phyloP scores from a whole-genome alignment of 2,797 vertebrate genomes.

The Hydrophis major region DNA sequence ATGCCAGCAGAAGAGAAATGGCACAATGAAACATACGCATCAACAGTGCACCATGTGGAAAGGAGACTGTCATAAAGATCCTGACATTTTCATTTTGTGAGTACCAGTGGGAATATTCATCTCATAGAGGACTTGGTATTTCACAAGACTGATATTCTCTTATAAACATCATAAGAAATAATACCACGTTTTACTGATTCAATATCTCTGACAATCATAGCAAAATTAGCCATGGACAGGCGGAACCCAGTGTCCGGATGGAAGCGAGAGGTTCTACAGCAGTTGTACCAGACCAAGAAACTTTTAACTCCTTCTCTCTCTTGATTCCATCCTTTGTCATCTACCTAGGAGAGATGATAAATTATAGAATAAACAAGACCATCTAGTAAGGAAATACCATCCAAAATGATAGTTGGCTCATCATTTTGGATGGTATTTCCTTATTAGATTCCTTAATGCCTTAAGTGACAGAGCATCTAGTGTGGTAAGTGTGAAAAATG shows the following conservation, averaged over 20 bases:
- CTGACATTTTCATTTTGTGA: not conserved
- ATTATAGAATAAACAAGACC: not conserved
- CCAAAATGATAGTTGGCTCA: no score
- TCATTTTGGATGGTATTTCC: no score
- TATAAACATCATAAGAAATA: not conserved
- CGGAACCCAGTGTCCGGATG: not conserved
- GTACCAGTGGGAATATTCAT: not conserved
- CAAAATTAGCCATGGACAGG: not conserved
- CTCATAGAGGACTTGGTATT: not conserved
- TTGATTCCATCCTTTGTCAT: not conserved
- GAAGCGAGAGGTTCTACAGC: not conserved
- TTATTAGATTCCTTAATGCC: no score
- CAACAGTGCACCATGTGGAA: not conserved
- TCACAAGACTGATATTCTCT: not conserved
- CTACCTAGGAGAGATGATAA: not conserved
- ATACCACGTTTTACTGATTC: not conserved
- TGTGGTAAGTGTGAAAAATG: no score
- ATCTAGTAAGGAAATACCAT: no score
- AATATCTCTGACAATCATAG: not conserved
- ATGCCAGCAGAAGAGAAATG: not conserved
- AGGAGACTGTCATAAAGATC: not conserved
- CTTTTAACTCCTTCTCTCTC: not conserved
- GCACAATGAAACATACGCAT: not conserved
- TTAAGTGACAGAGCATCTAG: no score
- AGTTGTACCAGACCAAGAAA: not conserved